These are phyloP conservation scores for Branchipolynoe longqiensis DNA, from an alignment of 2,888 invertebrate species.

Conservation along the genomic window DNA sequence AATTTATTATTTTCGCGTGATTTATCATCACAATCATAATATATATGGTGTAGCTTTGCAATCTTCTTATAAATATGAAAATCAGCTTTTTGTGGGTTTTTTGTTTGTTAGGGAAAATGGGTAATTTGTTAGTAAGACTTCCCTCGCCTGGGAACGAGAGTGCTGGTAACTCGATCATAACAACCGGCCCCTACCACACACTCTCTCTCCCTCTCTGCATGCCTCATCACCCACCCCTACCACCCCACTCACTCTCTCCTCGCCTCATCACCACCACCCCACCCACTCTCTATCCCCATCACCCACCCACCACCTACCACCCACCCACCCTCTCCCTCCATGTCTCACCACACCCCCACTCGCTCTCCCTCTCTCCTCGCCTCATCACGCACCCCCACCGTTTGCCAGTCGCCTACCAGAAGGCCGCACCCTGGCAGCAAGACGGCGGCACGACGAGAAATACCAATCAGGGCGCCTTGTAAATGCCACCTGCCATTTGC, in stretches of 20 bases:
- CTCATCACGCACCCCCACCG: neutral
- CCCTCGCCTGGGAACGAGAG: too few relatives aligned
- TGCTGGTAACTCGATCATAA: too few relatives aligned
- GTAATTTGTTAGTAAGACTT: too few relatives aligned
- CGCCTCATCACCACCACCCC: neutral
- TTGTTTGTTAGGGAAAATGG: too few relatives aligned
- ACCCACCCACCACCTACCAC: neutral
- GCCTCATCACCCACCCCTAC: neutral
- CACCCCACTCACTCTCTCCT: neutral
- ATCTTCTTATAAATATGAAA: too few relatives aligned
- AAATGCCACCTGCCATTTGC: conserved; percentile 30
- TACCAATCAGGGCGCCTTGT: conserved; percentile 23
- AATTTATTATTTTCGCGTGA: too few relatives aligned
- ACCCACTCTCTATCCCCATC: neutral
- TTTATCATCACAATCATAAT: too few relatives aligned
- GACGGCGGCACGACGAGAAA: neutral
- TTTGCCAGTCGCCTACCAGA: neutral
- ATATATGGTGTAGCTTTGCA: too few relatives aligned
- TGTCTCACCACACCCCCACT: neutral
- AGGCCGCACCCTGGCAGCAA: neutral
- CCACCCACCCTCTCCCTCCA: neutral
- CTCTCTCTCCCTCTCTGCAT: too few relatives aligned
- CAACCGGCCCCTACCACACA: too few relatives aligned
- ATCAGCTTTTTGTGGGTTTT: too few relatives aligned
- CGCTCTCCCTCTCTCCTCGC: neutral